Evolutionary conservation across 2,797 vertebrate genomes (phyloP).

Genomic region (Oreortyx pictus): DNA sequence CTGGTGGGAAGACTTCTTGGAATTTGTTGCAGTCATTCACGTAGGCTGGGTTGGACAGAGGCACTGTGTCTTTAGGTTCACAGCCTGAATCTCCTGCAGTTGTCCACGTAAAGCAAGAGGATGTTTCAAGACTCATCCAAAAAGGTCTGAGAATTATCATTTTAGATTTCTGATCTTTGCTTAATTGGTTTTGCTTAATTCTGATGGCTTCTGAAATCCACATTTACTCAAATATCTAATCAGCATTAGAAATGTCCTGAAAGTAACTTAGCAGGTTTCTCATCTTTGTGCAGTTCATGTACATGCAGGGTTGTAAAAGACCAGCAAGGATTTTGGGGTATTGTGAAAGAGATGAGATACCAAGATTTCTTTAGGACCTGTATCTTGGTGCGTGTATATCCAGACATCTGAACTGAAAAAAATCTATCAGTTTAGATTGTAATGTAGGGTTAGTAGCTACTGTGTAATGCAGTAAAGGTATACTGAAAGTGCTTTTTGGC

Average conservation of each 20-base stretch:
- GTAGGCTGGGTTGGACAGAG: neutral
- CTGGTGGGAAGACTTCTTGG: neutral
- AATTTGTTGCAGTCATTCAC: neutral
- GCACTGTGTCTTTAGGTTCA: neutral
- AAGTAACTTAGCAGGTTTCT: neutral
- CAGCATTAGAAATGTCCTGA: neutral
- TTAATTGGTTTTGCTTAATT: neutral
- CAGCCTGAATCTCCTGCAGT: neutral
- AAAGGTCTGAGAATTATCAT: neutral
- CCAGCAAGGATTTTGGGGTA: neutral
- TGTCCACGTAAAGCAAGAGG: neutral
- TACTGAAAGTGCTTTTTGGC: neutral
- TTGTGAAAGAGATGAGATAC: neutral
- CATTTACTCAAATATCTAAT: neutral
- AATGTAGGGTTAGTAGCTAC: neutral
- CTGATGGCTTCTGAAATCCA: neutral
- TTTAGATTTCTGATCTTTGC: neutral
- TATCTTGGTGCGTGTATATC: neutral
- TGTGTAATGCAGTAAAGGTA: neutral
- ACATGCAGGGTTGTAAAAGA: accelerated
- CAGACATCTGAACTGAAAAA: neutral
- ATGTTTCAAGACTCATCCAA: neutral
- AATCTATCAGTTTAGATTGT: accelerated
- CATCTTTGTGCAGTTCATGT: neutral
- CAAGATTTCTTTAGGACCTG: neutral